phyloP scores from a whole-genome alignment of 1,140 invertebrate species.

The Drosophila nigrodunni region DNA sequence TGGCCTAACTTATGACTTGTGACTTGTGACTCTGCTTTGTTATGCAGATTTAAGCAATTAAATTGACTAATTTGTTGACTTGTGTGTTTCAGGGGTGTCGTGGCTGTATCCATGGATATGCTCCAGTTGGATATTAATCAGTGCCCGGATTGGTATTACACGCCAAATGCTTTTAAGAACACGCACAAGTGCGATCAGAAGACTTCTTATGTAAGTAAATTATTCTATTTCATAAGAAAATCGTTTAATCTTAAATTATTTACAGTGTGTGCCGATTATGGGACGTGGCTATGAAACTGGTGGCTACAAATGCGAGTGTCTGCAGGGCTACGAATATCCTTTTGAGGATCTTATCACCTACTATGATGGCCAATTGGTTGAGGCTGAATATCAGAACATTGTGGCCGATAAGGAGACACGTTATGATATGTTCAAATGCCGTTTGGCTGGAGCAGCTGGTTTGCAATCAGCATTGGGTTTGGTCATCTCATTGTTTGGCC shows the following conservation, averaged over 20 bases:
- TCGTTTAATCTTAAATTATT: background rate
- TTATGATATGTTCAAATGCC: conserved; percentile 96
- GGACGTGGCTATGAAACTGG: conserved; percentile 96
- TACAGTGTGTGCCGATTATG: conserved; percentile 96
- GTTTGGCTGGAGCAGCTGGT: conserved; percentile 92
- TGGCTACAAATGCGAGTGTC: conserved; percentile 99
- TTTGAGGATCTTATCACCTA: conserved; percentile 97
- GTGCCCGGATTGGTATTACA: conserved; percentile 94
- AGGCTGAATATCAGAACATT: conserved; percentile 96
- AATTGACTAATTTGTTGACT: conserved; percentile 78
- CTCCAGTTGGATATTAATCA: conserved; percentile 97
- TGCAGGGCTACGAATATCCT: conserved; percentile 98
- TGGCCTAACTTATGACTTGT: conserved; percentile 67
- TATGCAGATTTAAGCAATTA: conserved; percentile 74
- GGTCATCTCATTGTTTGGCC: conserved; percentile 71
- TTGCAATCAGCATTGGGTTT: conserved; percentile 86
- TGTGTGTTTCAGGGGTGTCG: conserved; percentile 91
- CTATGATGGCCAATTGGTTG: conserved; percentile 97
- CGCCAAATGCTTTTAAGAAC: conserved; percentile 97
- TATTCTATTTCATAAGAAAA: background rate
- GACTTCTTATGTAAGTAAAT: conserved; percentile 95
- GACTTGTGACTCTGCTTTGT: conserved; percentile 57
- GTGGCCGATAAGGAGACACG: conserved; percentile 91
- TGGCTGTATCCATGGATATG: conserved; percentile 96
- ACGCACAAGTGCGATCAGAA: conserved; percentile 97